Percentiles rank a stretch among this genome's conserved stretches.
Conservation (phyloP, 1,140 invertebrate species). For the Anthonomus grandis region DNA sequence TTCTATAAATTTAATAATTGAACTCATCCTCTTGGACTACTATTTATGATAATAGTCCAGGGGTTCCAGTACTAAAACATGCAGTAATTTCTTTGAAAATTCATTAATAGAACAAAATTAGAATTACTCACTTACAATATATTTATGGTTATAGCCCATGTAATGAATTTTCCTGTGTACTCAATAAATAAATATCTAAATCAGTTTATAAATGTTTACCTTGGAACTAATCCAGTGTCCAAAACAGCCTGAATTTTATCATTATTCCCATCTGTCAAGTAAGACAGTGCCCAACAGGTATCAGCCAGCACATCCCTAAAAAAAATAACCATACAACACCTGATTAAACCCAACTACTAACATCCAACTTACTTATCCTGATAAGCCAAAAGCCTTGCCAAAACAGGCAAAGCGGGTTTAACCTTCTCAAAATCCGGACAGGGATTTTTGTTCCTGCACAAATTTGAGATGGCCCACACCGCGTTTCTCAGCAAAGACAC, state of each 20-base stretch:
- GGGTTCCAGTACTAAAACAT: no score
- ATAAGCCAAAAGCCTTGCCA: constrained; percentile 74
- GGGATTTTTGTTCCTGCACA: constrained; percentile 90
- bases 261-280: constrained; percentile 91
- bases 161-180: no score
- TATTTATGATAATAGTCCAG: no score
- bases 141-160: no score
- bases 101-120: no score
- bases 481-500: constrained; percentile 46
- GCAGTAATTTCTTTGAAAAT: no score
- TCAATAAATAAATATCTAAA: no score
- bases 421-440: constrained; percentile 74
- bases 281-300: constrained; percentile 95
- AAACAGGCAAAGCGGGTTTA: constrained; percentile 73
- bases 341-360: no score
- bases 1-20: no score
- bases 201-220: no score
- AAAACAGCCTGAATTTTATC: constrained; percentile 88
- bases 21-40: no score
- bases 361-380: constrained; percentile 53
- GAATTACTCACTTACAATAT: no score
- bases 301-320: constrained; percentile 77
- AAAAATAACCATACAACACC: background rate
- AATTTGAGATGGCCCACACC: constrained; percentile 85
- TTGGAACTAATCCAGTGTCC: constrained; percentile 62